A percentile compares a stretch with the other conserved stretches of the same genome.
Evolutionary conservation across 2,888 invertebrate genomes (phyloP).

Genomic region (Ganaspis brasiliensis): DNA sequence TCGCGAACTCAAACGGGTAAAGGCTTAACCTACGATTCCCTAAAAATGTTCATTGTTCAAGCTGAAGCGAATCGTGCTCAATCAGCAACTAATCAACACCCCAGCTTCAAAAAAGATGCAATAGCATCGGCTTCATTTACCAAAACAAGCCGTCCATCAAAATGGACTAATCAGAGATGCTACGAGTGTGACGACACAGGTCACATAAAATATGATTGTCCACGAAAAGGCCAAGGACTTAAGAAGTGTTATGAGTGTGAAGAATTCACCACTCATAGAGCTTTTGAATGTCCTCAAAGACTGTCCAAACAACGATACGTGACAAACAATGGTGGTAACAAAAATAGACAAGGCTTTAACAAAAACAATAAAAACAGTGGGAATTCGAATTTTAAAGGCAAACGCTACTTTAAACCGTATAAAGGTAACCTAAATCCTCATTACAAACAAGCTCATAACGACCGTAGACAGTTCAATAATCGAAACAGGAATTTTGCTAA

Average conservation of each 20-base stretch:
- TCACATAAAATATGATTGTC: slow-evolving; percentile 52
- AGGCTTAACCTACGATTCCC: slow-evolving; percentile 44
- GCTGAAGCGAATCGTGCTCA: slow-evolving; percentile 35
- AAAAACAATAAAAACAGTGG: too few species aligned
- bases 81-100: background rate
- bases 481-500: too few species aligned
- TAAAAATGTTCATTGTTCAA: slow-evolving; percentile 45
- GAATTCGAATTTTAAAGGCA: too few species aligned
- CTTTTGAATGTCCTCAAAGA: slow-evolving; percentile 33
- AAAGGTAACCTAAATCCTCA: too few species aligned
- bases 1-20: slow-evolving; percentile 45
- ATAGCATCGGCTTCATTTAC: slow-evolving; percentile 4
- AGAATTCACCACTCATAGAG: slow-evolving; percentile 33
- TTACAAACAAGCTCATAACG: too few species aligned
- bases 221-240: slow-evolving; percentile 41
- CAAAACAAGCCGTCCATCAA: background rate
- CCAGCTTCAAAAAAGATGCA: background rate
- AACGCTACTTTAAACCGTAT: too few species aligned
- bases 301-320: slow-evolving; percentile 40
- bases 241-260: slow-evolving; percentile 51
- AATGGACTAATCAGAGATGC: slow-evolving; percentile 15
- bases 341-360: too few species aligned
- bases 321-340: too few species aligned
- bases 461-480: too few species aligned
- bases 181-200: slow-evolving; percentile 54